Conservation (phyloP, 2,888 invertebrate species). For the Plagodis pulveraria region DNA sequence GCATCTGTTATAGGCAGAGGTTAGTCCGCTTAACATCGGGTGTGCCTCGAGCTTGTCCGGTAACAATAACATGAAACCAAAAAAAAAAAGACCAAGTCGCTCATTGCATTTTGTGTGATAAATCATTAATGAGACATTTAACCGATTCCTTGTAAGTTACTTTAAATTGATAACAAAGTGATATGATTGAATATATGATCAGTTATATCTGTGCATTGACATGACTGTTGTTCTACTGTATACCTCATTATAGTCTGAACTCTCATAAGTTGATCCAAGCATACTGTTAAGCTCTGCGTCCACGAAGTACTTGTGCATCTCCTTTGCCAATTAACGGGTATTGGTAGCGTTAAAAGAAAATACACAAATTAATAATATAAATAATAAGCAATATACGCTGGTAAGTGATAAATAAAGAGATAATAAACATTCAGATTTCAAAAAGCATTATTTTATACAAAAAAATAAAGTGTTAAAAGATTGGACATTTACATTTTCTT, state of each 20-base stretch:
- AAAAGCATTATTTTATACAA: slow-evolving; percentile 26
- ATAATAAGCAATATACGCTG: slow-evolving; percentile 35
- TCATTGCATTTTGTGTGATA: no score
- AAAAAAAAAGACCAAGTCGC: no score
- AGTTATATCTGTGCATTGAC: slow-evolving; percentile 32
- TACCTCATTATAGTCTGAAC: slow-evolving; percentile 81
- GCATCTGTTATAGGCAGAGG: no score
- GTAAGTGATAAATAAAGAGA: slow-evolving; percentile 26
- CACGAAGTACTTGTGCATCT: slow-evolving; percentile 93
- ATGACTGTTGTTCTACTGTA: slow-evolving; percentile 44
- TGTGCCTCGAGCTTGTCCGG: no score
- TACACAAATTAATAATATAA: slow-evolving; percentile 67
- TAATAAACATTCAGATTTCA: slow-evolving; percentile 4
- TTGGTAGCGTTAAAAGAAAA: slow-evolving; percentile 81
- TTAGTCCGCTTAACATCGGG: no score
- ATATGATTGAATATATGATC: slow-evolving; percentile 39
- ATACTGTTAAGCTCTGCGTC: slow-evolving; percentile 92
- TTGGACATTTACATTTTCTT: slow-evolving; percentile 9
- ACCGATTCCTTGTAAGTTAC: slow-evolving; percentile 19
- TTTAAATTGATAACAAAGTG: slow-evolving; percentile 35
- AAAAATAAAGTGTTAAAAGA: background rate
- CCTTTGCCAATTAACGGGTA: slow-evolving; percentile 86
- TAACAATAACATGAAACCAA: no score
- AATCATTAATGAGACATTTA: slow-evolving; percentile 3
- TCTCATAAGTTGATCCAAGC: slow-evolving; percentile 87